Percentiles rank a stretch among this genome's conserved stretches.
Conservation (phyloP, 2,888 invertebrate genomes). For the Ectemnius continuus region DNA sequence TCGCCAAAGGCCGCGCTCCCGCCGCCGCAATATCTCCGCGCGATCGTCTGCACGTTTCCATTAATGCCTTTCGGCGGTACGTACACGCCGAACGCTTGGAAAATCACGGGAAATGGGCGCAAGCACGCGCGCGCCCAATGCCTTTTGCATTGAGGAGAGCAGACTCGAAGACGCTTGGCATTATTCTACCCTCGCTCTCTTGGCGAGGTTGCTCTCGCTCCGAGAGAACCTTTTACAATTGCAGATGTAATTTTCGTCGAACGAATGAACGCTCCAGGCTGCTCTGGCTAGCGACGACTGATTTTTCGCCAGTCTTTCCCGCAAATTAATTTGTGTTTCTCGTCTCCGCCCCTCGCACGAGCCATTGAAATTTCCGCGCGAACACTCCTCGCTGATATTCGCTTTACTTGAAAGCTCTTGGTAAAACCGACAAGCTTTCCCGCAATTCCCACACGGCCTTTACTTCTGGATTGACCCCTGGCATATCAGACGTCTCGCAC, state of each 20-base stretch:
- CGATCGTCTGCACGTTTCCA: too few relatives aligned
- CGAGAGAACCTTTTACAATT: conserved; percentile 22
- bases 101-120: too few relatives aligned
- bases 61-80: too few relatives aligned
- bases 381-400: conserved; percentile 1
- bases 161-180: too few relatives aligned
- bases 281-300: background rate
- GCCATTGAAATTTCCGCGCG: conserved; percentile 27
- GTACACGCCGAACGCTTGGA: too few relatives aligned
- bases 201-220: too few relatives aligned
- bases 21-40: too few relatives aligned
- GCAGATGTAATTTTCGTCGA: conserved; percentile 36
- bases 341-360: background rate
- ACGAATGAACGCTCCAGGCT: background rate
- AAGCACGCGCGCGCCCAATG: too few relatives aligned
- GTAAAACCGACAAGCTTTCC: conserved; percentile 1
- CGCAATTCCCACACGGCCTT: background rate
- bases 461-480: background rate
- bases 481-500: background rate
- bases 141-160: too few relatives aligned
- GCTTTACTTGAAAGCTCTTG: conserved; percentile 38
- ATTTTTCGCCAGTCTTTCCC: conserved; percentile 1
- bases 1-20: conserved; percentile 5
- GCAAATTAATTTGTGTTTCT: conserved; percentile 31
- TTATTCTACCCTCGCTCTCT: too few relatives aligned